Base-by-base conservation (phyloP, 92 coral and sea anemone genomes). In the Siderastrea radians region DNA sequence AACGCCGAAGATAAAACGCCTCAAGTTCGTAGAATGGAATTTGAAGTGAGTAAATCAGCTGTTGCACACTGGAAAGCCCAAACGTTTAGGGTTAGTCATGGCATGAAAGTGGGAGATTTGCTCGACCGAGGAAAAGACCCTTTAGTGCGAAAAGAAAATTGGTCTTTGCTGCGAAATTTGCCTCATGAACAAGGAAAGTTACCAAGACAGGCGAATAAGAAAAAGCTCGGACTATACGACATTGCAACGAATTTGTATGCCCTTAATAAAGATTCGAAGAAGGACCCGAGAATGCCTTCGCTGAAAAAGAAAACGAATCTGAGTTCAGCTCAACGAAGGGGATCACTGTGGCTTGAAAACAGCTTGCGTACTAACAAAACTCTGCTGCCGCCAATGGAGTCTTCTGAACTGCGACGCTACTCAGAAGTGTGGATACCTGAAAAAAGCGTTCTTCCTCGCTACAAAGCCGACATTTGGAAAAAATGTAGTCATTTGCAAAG, bases 351-450 rank as follows among this genome's bases (percentile, higher is more conserved):
- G 83, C 59, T 61, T 47, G 57, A 78, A 49, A 78, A 78, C 48
- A 63, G 72, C 19, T 51, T 63, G 9, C 72, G 59, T 16, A 2
- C 17, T 38, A 64, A 78, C 47, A 78, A 78, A 16, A 61, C 15
- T 4, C 47, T 62, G 17, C 17, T 62, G 5, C 59, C 83, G n/a
- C 71, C 83, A 11, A 77, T 77, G 7, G 60, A 54, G 54, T 68
- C 71, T 46, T 54, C 38, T 8, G 44, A 46, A 63, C 61, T 10
- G 60, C 5, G 59, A 11, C 60, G 12, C 1, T 81, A 81, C 15
- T 81, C 76, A 5, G 53, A 72, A 10, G 52, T 67, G 47, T 81
- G 85, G 85, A 16, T 67, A 5, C 85, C 85, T 26, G 9, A 68
- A 54, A 68, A 67, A 9, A 81, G 85, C 50, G 47, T 81, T 52